Conservation (phyloP, 2,888 invertebrate species). For the Poecilus cupreus region DNA sequence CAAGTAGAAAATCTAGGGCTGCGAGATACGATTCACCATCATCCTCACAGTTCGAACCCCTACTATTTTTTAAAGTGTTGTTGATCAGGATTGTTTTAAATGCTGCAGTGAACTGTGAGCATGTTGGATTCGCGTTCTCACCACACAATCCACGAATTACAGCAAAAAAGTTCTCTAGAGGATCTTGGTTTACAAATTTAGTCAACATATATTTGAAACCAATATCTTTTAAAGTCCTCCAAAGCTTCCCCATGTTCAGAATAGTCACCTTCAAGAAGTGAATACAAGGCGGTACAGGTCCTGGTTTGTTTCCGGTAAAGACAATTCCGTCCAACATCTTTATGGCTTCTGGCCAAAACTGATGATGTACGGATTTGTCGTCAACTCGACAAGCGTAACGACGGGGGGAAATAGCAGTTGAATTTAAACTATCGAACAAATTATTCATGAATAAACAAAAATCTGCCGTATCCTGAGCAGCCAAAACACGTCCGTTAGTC, state of each 20-base stretch:
- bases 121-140: not conserved
- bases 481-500: not conserved
- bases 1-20: not conserved
- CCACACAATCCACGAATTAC: no score
- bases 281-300: conserved; percentile 9
- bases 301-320: no score
- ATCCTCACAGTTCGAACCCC: conserved; percentile 13
- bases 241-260: not conserved
- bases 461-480: not conserved
- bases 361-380: not conserved
- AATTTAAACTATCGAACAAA: conserved; percentile 12
- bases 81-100: conserved; percentile 9
- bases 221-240: not conserved
- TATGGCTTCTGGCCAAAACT: no score
- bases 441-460: conserved; percentile 14
- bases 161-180: not conserved
- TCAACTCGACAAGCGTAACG: not conserved
- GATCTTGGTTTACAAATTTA: no score
- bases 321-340: no score
- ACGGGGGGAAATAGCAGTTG: not conserved
- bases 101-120: not conserved
- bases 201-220: not conserved
- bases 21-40: not conserved
- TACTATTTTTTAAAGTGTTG: not conserved
- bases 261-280: not conserved